Percentiles rank a stretch among this genome's conserved stretches.
Evolutionary conservation across 1,140 invertebrate species (phyloP).

Genomic region (Heliconius hermathena): DNA sequence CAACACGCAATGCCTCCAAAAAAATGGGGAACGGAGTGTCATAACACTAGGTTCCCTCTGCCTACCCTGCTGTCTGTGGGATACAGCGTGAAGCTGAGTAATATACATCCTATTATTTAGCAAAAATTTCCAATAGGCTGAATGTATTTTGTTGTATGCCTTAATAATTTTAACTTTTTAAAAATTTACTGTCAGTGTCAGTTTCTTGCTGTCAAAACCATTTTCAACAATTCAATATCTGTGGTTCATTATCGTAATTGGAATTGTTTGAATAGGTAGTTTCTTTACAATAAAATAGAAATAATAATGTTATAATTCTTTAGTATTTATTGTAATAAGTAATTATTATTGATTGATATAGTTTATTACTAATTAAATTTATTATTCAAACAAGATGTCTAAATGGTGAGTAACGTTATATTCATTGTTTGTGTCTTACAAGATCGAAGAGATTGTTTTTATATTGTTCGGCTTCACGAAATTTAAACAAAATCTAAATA

Average conservation of each 20-base stretch:
- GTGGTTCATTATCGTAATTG: constrained; percentile 18
- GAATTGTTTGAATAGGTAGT: constrained; percentile 29
- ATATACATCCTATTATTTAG: no score
- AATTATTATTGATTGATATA: constrained; percentile 16
- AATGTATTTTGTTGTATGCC: background rate
- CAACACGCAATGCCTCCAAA: no score
- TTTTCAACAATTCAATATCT: constrained; percentile 2
- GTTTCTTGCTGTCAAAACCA: background rate
- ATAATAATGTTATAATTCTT: constrained; percentile 27
- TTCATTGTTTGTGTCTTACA: constrained; percentile 29
- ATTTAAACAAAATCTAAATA: background rate
- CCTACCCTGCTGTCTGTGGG: no score
- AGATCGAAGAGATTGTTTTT: constrained; percentile 9
- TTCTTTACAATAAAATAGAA: background rate
- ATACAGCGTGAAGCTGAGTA: no score
- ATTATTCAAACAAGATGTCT: constrained; percentile 55
- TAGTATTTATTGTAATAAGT: background rate
- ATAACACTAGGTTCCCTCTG: no score
- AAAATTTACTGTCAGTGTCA: background rate
- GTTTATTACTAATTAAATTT: constrained; percentile 10
- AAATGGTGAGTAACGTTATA: constrained; percentile 61
- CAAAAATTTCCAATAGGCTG: background rate
- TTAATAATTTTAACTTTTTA: background rate
- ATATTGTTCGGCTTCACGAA: background rate
- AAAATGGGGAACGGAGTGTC: no score